Evolutionary conservation across 2,888 invertebrate genomes (phyloP), one percentile per base, ranked within the genome.

Genomic region (Agonopterix arenella): DNA sequence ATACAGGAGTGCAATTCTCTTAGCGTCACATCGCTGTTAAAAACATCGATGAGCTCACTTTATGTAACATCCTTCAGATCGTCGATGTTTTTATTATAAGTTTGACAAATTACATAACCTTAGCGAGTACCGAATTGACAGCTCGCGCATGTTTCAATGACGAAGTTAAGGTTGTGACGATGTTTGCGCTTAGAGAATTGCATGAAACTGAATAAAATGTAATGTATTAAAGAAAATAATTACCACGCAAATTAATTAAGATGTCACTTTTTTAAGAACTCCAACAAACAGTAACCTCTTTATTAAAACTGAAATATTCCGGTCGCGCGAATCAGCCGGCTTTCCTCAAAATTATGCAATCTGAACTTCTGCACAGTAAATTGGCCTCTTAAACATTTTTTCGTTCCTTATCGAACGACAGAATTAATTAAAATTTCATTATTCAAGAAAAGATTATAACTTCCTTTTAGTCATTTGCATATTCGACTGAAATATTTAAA

Each of bases 351-450:
- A n/a, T n/a, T 9, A n/a, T 40, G 10, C 40, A 9, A 40, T 40
- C 10, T n/a, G n/a, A n/a, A 40, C 40, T 9, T 9, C n/a, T n/a
- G n/a, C n/a, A n/a, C n/a, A 40, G 40, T n/a, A 40, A 40, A 40
- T 40, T 40, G 9, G 40, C 40, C 28, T 28, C 28, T 28, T 28
- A 28, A 28, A 40, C 10, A 40, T 11, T 47, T 41, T 52, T 52
- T 40, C 45, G 16, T 44, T 18, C 38, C 45, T 44, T 40, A 73
- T 75, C 68, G 73, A 69, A 71, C 62, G 64, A 50, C 36, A 50
- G 64, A 75, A 79, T 77, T 77, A 78, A 79, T 79, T 78, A 77
- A 76, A 76, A 70, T 76, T 78, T 79, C 74, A 79, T 80, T 77
- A 78, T 78, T 79, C 74, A 71, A 69, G 68, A 66, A 68, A 76